Evolutionary conservation across 2,888 invertebrate species (phyloP), one percentile per base, ranked within the genome.

Genomic region (Heliconius erato): DNA sequence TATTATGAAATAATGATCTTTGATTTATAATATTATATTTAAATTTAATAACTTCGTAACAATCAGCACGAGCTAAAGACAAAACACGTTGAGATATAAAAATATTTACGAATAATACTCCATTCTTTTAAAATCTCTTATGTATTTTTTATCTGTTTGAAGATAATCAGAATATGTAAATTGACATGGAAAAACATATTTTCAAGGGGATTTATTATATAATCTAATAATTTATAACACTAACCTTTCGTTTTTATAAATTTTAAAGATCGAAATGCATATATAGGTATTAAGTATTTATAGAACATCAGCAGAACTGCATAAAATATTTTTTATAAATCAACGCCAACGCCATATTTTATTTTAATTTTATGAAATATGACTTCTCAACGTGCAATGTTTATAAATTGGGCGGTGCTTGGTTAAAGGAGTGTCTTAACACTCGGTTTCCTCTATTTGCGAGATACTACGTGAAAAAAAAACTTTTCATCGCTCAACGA

Each of bases 1-100:
- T 80, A 76, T 84, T 82, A 74, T 84, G 82, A 59, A 76, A 82
- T 82, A 59, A 35, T 26, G 14, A 86, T 80, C 63, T 79, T 81
- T 87, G 85, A 88, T 88, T 89, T 86, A 87, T 89, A 83, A 40
- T 19, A 49, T 63, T 40, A 74, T 74, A 80, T 59, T 63, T 54
- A 74, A 83, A 81, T 78, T 84, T 71, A 72, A 81, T 67, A 67
- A 49, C 69, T 68, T 74, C 92, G 91, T 91, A 91, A 86, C 81
- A 67, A 84, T 71, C 81, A 86, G 89, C 92, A 86, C 92, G 91
- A 87, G 92, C 88, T 68, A 78, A 79, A 88, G 74, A 79, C 88
- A 90, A 84, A 92, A 92, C 90, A 92, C 81, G 80, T 86, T 54
- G 81, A 82, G 80, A 80, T 44, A 44, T 26, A 28, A 63, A 69